Evolutionary conservation across 2,797 vertebrate genomes (phyloP).

Genomic region (Thaleichthys pacificus): DNA sequence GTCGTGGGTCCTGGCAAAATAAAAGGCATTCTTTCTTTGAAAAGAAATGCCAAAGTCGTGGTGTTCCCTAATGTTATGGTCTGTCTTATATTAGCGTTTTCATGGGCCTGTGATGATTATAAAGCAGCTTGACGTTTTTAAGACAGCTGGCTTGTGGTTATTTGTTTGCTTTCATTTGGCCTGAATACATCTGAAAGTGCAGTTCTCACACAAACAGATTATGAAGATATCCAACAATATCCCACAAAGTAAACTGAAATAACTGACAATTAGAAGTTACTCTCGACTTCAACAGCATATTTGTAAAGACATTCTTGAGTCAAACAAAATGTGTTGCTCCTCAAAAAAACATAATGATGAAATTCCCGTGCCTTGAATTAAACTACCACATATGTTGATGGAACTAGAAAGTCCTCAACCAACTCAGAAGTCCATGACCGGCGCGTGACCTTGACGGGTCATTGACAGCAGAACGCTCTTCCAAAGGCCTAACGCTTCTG

Average conservation of each 20-base stretch:
- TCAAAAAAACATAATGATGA: neutral
- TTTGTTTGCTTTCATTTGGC: neutral
- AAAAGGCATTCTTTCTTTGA: neutral
- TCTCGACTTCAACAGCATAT: neutral
- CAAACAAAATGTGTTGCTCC: neutral
- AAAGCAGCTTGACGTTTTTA: neutral
- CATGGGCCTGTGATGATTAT: neutral
- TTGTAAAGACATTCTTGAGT: neutral
- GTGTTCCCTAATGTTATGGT: neutral
- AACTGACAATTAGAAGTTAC: neutral
- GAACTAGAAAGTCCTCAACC: neutral
- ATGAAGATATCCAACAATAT: neutral
- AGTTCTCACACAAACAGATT: neutral
- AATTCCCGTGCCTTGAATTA: neutral
- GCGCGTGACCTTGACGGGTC: conserved; percentile 71
- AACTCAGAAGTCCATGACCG: neutral
- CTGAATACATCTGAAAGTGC: neutral
- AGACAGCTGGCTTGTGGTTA: neutral
- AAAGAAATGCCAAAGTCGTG: neutral
- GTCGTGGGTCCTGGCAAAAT: neutral
- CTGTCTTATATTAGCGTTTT: neutral
- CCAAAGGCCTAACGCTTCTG: neutral
- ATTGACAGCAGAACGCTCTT: conserved; percentile 40
- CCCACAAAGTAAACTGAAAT: neutral
- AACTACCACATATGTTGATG: neutral